These are phyloP conservation scores for Pentamera pediparva DNA, from an alignment of 53 echinoderm and acorn worm genomes.

Conservation along the genomic window DNA sequence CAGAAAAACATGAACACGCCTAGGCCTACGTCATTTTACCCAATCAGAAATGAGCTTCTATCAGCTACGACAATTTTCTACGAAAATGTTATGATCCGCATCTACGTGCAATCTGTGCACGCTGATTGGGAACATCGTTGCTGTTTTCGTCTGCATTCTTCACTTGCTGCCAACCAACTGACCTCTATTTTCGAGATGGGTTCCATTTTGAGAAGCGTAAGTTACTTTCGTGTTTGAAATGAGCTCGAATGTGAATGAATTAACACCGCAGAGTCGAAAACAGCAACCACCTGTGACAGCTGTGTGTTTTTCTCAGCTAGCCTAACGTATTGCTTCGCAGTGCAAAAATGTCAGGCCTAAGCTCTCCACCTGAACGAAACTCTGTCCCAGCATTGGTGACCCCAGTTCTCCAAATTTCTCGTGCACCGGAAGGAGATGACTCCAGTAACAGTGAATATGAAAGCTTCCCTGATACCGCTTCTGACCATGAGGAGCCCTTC, in stretches of 20 bases:
- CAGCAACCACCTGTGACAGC: background rate
- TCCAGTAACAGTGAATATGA: conserved; percentile 48
- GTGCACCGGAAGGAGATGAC: conserved; percentile 52
- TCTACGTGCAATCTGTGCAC: conserved; percentile 23
- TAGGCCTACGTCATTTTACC: too few relatives aligned
- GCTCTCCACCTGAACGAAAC: background rate
- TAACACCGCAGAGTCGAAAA: background rate
- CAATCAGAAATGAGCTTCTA: too few relatives aligned
- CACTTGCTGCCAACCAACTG: background rate
- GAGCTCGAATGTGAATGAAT: background rate
- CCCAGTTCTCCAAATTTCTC: conserved; percentile 68
- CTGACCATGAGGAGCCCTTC: conserved; percentile 28
- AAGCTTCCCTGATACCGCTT: conserved; percentile 36
- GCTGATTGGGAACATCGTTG: conserved; percentile 35
- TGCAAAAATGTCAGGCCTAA: background rate
- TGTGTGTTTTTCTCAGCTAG: too few relatives aligned
- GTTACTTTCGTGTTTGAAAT: background rate
- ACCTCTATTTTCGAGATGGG: background rate
- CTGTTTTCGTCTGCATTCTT: background rate
- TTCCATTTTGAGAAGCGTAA: background rate
- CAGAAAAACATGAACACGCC: too few relatives aligned
- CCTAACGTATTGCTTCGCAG: too few relatives aligned
- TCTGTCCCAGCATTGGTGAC: conserved; percentile 10
- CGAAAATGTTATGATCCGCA: conserved; percentile 43
- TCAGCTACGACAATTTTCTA: too few relatives aligned